Percentiles rank a stretch among this genome's conserved stretches.
phyloP scores from a whole-genome alignment of 2,113 vertebrate genomes.

The Mystacornis crossleyi region DNA sequence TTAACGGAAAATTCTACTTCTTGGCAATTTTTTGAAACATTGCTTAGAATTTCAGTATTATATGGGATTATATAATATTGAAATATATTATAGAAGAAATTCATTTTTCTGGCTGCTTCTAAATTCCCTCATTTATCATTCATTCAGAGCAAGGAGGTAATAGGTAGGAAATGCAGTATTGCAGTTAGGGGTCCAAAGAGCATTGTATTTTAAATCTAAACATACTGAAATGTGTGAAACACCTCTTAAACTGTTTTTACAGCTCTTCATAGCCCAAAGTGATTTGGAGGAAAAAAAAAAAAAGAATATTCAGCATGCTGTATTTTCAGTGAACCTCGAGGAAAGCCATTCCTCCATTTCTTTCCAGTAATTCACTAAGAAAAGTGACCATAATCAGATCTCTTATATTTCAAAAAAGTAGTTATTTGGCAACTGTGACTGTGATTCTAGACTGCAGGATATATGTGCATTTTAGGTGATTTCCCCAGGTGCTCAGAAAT shows the following conservation, averaged over 20 bases:
- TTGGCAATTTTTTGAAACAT: not conserved
- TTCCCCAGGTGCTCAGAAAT: not conserved
- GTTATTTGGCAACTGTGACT: not conserved
- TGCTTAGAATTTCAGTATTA: not conserved
- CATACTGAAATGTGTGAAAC: not conserved
- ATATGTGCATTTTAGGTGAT: not conserved
- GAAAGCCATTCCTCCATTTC: not conserved
- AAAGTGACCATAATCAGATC: not conserved
- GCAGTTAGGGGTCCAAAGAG: not conserved
- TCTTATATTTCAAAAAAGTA: not conserved
- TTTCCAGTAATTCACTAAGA: not conserved
- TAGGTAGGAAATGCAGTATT: not conserved
- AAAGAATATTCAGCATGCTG: not conserved
- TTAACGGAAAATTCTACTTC: not conserved
- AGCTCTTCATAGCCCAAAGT: not conserved
- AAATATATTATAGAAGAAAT: not conserved
- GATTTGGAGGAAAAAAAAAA: not conserved
- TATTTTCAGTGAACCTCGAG: not conserved
- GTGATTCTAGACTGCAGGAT: not conserved
- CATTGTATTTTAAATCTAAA: not conserved
- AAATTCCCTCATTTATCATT: not conserved
- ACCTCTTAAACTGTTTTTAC: not conserved
- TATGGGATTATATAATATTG: not conserved
- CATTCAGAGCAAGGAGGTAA: not conserved
- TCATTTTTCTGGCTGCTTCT: not conserved